Percentiles rank a stretch among this genome's conserved stretches.
phyloP scores from a whole-genome alignment of 1,140 invertebrate species.

The Drosophila paulistorum region DNA sequence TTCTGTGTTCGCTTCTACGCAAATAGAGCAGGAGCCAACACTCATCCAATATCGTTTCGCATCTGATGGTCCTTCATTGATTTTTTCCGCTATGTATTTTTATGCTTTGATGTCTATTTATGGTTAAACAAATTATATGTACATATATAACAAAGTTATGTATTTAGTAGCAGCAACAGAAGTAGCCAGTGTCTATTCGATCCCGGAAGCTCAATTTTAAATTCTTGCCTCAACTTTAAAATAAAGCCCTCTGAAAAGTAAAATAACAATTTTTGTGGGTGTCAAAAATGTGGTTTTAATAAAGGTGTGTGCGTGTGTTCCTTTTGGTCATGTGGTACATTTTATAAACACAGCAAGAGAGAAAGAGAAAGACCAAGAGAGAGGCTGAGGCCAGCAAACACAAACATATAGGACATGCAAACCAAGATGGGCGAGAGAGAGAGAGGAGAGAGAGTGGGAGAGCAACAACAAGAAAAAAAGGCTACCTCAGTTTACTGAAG shows the following conservation, averaged over 20 bases:
- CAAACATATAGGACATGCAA: no score
- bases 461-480: neutral
- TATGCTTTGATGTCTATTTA: slow-evolving; percentile 76
- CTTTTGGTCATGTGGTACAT: slow-evolving; percentile 38
- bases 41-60: neutral
- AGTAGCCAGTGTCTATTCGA: neutral
- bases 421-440: neutral
- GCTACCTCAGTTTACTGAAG: slow-evolving; percentile 43
- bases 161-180: neutral
- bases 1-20: slow-evolving; percentile 37
- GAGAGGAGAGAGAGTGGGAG: neutral
- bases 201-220: neutral
- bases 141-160: neutral
- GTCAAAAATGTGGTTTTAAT: slow-evolving; percentile 51
- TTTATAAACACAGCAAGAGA: slow-evolving; percentile 26
- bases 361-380: neutral
- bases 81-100: slow-evolving; percentile 49
- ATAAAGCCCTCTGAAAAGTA: no score
- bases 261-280: slow-evolving; percentile 23
- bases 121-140: slow-evolving; percentile 23
- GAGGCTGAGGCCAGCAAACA: neutral
- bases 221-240: slow-evolving; percentile 4
- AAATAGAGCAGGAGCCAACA: slow-evolving; percentile 45
- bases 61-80: slow-evolving; percentile 37
- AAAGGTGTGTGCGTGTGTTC: slow-evolving; percentile 35